Conservation (phyloP, 2,113 vertebrate species). For the Pongo abelii region DNA sequence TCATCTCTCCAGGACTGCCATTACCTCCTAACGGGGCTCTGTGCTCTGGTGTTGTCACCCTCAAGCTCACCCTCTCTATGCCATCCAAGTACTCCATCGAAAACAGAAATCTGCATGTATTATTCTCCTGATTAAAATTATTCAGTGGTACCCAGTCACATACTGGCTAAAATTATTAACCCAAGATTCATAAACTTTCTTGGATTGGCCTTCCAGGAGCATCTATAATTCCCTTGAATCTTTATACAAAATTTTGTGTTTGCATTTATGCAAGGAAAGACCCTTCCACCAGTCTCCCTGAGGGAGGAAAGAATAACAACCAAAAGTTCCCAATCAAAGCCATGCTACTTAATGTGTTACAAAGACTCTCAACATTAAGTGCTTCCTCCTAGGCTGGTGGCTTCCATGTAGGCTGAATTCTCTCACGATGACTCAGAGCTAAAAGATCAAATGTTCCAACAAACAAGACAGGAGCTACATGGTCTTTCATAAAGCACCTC, state of each 20-base stretch:
- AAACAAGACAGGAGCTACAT: accelerated
- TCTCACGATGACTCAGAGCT: background rate
- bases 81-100: background rate
- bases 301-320: background rate
- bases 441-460: background rate
- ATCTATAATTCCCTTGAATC: background rate
- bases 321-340: background rate
- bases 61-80: background rate
- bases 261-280: background rate
- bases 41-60: background rate
- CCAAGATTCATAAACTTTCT: background rate
- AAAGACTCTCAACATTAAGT: background rate
- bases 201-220: background rate
- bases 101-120: background rate
- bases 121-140: background rate
- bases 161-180: background rate
- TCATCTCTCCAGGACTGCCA: background rate
- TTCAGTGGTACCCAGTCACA: background rate
- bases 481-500: background rate
- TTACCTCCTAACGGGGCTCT: background rate
- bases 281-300: background rate
- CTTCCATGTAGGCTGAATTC: background rate
- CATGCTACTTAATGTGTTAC: background rate
- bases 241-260: background rate
- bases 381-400: accelerated